Base-by-base conservation (phyloP, 2,888 invertebrate genomes). In the Eupithecia centaureata region DNA sequence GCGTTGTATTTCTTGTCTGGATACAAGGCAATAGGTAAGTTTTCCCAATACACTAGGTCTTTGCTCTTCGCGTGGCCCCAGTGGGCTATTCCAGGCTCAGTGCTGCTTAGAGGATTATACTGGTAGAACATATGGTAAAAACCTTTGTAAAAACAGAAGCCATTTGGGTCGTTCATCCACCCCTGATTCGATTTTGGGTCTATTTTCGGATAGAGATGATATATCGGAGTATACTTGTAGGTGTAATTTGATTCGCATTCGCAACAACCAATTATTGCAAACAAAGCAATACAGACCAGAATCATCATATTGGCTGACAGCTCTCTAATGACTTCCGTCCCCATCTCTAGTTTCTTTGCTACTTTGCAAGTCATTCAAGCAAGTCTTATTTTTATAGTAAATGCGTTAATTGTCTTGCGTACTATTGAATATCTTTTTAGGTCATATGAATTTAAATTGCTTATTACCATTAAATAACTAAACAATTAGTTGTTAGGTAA, bases 111-210 rank as follows among this genome's bases (percentile, higher is more conserved):
- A 0, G 94, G 94, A 68, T 94, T 91, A 73, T 87, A 86, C 76
- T 94, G 94, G 74, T 90, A 94, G 71, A 93, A 94, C 4, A 94
- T 75, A 72, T 94, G 94, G 70, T 90, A 94, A 18, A 85, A 82
- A 1, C 83, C 79, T 5, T 84, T 75, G 70, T 78, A 91, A 42
- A 81, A 71, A 61, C 90, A 84, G 68, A 94, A 90, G 7, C 94
- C 94, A 64, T 94, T 94, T 0, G 94, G 94, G 65, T 94, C 94
- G 75, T 94, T 94, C 84, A 94, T 92, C 94, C 94, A 94, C 51
- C 93, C 94, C 3, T 72, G 22, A 0, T 81, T 59, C 8, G 65
- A 27, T 2, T 1, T 52, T 2, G 52, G 52, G 15, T 56, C 54
- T 5, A 69, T 63, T 30, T 51, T 81, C 0, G 91, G 90, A 4